Percentiles rank a stretch among this genome's conserved stretches.
These are phyloP conservation scores for Athrips mouffetella DNA, from an alignment of 2,888 invertebrate species.

Conservation along the genomic window DNA sequence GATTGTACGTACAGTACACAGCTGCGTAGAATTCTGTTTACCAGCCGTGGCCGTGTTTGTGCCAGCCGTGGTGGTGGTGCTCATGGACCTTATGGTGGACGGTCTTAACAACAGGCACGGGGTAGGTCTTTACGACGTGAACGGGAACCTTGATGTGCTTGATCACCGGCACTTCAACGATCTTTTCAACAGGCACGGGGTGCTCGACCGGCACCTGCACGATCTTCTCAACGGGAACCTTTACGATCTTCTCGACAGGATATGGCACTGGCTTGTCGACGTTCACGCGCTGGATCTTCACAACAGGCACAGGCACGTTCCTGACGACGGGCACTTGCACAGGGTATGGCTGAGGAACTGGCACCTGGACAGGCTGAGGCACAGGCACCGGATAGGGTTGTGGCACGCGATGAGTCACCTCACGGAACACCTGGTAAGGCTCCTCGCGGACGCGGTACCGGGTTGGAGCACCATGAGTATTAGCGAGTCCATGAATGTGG, in stretches of 20 bases:
- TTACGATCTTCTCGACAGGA: slow-evolving; percentile 79
- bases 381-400: slow-evolving; percentile 75
- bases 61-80: slow-evolving; percentile 39
- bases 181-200: slow-evolving; percentile 73
- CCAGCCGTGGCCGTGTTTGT: slow-evolving; percentile 28
- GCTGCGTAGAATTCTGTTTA: slow-evolving; percentile 21
- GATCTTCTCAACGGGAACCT: slow-evolving; percentile 76
- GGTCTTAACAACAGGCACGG: slow-evolving; percentile 65
- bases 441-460: slow-evolving; percentile 63
- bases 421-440: slow-evolving; percentile 59
- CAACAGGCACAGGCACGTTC: slow-evolving; percentile 75
- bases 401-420: slow-evolving; percentile 76
- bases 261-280: slow-evolving; percentile 79
- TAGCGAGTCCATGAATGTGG: slow-evolving; percentile 63
- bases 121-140: slow-evolving; percentile 61
- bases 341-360: slow-evolving; percentile 78
- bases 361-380: slow-evolving; percentile 72
- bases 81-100: slow-evolving; percentile 60
- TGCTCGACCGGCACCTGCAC: slow-evolving; percentile 75
- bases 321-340: slow-evolving; percentile 76
- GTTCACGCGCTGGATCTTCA: slow-evolving; percentile 74
- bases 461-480: slow-evolving; percentile 60
- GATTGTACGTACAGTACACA: neutral
- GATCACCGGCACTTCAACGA: slow-evolving; percentile 74
- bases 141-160: slow-evolving; percentile 71